phyloP scores from a whole-genome alignment of 2,797 vertebrate genomes.

The Schizothorax lantsangensis region DNA sequence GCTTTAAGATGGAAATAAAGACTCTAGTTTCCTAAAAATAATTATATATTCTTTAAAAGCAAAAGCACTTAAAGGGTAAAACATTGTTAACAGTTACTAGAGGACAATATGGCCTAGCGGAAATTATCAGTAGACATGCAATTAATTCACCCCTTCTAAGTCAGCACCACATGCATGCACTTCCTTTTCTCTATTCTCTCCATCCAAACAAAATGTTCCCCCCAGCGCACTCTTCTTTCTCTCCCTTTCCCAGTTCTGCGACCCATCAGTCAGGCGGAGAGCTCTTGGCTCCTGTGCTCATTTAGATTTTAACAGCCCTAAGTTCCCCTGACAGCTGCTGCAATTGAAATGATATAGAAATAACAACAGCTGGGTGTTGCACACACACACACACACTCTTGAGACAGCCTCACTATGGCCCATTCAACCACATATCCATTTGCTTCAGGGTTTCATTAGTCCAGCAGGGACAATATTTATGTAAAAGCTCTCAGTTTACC shows the following conservation, averaged over 20 bases:
- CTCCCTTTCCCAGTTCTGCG: slow-evolving; percentile 42
- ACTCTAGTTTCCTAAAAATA: not conserved
- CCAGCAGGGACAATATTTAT: slow-evolving; percentile 34
- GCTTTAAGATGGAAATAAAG: not conserved
- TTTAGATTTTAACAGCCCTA: slow-evolving; percentile 59
- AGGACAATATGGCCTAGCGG: no score
- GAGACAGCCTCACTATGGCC: slow-evolving; percentile 40
- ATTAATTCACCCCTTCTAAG: not conserved
- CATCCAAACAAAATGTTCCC: slow-evolving; percentile 12
- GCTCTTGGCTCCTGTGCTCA: slow-evolving; percentile 57
- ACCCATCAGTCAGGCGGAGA: slow-evolving; percentile 53
- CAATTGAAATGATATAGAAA: slow-evolving; percentile 62
- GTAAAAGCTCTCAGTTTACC: slow-evolving; percentile 35
- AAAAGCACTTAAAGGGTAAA: not conserved
- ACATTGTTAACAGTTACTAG: not conserved
- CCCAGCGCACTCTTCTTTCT: slow-evolving; percentile 35
- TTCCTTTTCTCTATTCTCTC: slow-evolving; percentile 20
- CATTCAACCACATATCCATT: slow-evolving; percentile 51
- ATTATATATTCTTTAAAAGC: not conserved
- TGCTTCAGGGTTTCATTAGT: slow-evolving; percentile 53
- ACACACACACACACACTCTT: slow-evolving; percentile 32
- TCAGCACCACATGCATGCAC: not conserved
- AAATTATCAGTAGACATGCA: not conserved
- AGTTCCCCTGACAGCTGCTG: slow-evolving; percentile 63
- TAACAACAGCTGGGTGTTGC: slow-evolving; percentile 65